phyloP scores from a whole-genome alignment of 1,140 invertebrate genomes.

The Wasmannia auropunctata region DNA sequence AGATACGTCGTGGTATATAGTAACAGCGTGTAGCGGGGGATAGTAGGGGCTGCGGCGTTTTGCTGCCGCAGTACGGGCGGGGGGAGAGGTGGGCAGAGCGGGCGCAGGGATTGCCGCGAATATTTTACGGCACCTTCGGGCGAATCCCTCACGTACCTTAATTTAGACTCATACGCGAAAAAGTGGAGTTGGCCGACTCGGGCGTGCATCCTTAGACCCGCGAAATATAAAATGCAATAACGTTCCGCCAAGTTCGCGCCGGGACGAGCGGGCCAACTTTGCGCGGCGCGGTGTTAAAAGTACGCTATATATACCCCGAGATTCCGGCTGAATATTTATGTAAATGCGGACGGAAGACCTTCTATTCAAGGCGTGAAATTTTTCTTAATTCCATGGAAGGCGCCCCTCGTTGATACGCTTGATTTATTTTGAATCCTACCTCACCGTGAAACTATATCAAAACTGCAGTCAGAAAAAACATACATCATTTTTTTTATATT shows the following conservation, averaged over 20 bases:
- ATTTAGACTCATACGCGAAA: constrained; percentile 59
- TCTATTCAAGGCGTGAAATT: not conserved
- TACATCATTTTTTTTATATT: not conserved
- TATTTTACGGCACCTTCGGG: constrained; percentile 71
- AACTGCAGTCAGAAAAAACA: not conserved
- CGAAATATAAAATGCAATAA: constrained; percentile 60
- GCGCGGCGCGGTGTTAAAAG: constrained; percentile 21
- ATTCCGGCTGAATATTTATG: constrained; percentile 55
- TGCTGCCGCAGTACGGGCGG: constrained; percentile 64
- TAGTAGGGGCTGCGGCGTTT: constrained; percentile 63
- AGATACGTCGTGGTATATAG: constrained; percentile 38
- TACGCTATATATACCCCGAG: constrained; percentile 25
- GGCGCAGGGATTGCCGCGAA: constrained; percentile 62
- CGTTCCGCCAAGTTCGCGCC: constrained; percentile 40
- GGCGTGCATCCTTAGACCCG: constrained; percentile 46
- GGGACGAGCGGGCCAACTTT: constrained; percentile 42
- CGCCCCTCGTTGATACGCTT: not conserved
- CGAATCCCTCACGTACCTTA: constrained; percentile 56
- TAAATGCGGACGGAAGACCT: constrained; percentile 33
- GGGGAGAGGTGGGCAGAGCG: constrained; percentile 21
- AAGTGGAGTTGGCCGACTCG: constrained; percentile 41
- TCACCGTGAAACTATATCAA: not conserved
- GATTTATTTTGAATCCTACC: not conserved
- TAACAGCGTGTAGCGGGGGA: not conserved
- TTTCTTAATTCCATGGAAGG: constrained; percentile 8